Evolutionary conservation across 2,888 invertebrate genomes (phyloP).

Genomic region (Hypena proboscidalis): DNA sequence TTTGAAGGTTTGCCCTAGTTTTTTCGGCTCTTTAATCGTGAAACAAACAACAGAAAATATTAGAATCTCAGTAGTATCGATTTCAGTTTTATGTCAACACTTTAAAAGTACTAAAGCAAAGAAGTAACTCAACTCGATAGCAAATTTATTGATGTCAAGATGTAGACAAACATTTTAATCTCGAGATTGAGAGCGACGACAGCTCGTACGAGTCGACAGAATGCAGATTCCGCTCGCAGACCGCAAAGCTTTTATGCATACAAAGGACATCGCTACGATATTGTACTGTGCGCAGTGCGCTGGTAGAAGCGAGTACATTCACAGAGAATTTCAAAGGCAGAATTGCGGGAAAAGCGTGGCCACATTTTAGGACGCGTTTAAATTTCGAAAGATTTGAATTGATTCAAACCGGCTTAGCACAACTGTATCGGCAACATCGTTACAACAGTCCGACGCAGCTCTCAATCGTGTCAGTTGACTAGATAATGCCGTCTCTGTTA

Average conservation of each 20-base stretch:
- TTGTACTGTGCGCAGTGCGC: slow-evolving; percentile 23
- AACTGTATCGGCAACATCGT: slow-evolving; percentile 21
- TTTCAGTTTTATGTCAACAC: slow-evolving; percentile 8
- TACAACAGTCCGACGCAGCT: slow-evolving; percentile 9
- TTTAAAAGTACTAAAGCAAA: slow-evolving; percentile 14
- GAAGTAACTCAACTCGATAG: slow-evolving; percentile 21
- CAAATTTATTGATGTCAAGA: slow-evolving; percentile 23
- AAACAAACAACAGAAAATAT: background rate
- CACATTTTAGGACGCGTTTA: background rate
- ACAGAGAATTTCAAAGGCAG: slow-evolving; percentile 7
- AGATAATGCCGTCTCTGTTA: slow-evolving; percentile 36
- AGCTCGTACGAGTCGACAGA: slow-evolving; percentile 35
- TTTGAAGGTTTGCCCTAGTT: slow-evolving; percentile 75
- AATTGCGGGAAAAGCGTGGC: background rate
- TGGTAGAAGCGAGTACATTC: slow-evolving; percentile 22
- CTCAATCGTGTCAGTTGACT: slow-evolving; percentile 6
- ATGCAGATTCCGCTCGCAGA: slow-evolving; percentile 47
- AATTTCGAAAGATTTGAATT: background rate
- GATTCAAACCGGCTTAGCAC: slow-evolving; percentile 1
- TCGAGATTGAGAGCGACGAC: slow-evolving; percentile 33
- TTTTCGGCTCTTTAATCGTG: slow-evolving; percentile 26
- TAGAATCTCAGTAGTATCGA: background rate
- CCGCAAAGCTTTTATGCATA: slow-evolving; percentile 56
- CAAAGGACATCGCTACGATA: slow-evolving; percentile 48
- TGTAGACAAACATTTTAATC: slow-evolving; percentile 37